Evolutionary conservation across 2,797 vertebrate genomes (phyloP), one percentile per base, ranked within the genome.

Genomic region (Acanthurus tractus): DNA sequence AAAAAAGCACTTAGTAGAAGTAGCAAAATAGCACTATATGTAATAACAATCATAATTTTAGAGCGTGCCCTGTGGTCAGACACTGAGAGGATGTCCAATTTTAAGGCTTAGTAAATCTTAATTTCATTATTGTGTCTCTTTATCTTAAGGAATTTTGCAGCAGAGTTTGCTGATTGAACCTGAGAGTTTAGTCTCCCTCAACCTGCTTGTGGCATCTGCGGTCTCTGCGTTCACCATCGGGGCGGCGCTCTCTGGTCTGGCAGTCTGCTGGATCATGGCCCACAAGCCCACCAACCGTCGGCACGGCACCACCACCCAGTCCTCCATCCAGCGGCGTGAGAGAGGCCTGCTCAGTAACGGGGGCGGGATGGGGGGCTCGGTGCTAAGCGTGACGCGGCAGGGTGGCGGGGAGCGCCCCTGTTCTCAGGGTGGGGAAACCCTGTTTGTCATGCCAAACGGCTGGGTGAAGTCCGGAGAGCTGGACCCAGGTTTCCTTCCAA

Each of bases 141-240:
- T 20, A 76, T 89, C 70, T 70, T 68, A 52, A 99, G 98, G 98
- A 3, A 93, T 99, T 59, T 92, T 98, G 72, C 96, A 96, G 2
- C 97, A 98, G 91, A 98, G 97, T 87, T 96, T 99, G 49, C 94
- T 97, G 44, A 97, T 99, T 1, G 97, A 98, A 85, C 97, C 96
- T 0, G 96, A 97, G 5, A 97, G 97, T 74, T 82, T 99, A 88
- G 98, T 99, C 22, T 99, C 98, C 0, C 96, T 99, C 85, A 98
- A 98, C 85, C 95, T 99, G 46, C 92, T 99, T 38, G 97, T 99
- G 68, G 96, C 97, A 0, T 98, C 97, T 11, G 98, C 98, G 0
- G 97, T 99, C 6, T 98, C 98, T 0, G 98, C 98, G 0, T 99
- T 99, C 74, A 97, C 97, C 91, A 98, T 97, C n/a, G 98, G 98